phyloP scores from a whole-genome alignment of 2,113 vertebrate species.

The Galeopterus variegatus region DNA sequence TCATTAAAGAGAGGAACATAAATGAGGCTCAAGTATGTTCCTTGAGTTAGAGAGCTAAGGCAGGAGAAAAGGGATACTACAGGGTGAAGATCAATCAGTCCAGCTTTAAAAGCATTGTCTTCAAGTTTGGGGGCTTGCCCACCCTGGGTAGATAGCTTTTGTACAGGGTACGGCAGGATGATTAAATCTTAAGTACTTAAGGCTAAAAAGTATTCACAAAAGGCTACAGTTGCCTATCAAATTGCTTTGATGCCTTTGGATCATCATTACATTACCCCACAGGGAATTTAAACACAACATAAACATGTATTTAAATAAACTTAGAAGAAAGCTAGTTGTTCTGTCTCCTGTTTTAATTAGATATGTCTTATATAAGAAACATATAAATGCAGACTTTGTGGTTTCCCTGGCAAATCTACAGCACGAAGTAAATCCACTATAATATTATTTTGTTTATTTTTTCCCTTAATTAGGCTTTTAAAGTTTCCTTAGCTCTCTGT shows the following conservation, averaged over 20 bases:
- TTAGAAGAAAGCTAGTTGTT: conserved; percentile 87
- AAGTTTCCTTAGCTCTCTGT: conserved; percentile 90
- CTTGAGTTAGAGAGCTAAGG: not conserved
- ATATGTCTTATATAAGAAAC: conserved; percentile 87
- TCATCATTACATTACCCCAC: conserved; percentile 81
- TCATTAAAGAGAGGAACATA: not conserved
- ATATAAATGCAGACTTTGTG: conserved; percentile 87
- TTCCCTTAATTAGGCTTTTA: conserved; percentile 89
- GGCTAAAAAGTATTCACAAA: conserved; percentile 65
- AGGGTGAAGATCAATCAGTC: not conserved
- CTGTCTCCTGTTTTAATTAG: conserved; percentile 89
- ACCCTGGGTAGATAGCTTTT: not conserved
- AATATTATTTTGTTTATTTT: conserved; percentile 91
- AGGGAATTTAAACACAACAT: conserved; percentile 85
- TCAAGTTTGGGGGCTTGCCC: not conserved
- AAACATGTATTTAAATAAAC: conserved; percentile 87
- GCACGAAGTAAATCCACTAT: conserved; percentile 87
- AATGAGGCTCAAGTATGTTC: not conserved
- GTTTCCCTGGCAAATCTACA: conserved; percentile 87
- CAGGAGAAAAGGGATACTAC: not conserved
- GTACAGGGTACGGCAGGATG: not conserved
- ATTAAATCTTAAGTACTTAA: conserved; percentile 67
- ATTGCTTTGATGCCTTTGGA: conserved; percentile 80
- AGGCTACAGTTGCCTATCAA: conserved; percentile 67
- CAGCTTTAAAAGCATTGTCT: not conserved